These are phyloP conservation scores for Xiphophorus hellerii DNA, from an alignment of 2,113 vertebrate genomes.

Conservation along the genomic window DNA sequence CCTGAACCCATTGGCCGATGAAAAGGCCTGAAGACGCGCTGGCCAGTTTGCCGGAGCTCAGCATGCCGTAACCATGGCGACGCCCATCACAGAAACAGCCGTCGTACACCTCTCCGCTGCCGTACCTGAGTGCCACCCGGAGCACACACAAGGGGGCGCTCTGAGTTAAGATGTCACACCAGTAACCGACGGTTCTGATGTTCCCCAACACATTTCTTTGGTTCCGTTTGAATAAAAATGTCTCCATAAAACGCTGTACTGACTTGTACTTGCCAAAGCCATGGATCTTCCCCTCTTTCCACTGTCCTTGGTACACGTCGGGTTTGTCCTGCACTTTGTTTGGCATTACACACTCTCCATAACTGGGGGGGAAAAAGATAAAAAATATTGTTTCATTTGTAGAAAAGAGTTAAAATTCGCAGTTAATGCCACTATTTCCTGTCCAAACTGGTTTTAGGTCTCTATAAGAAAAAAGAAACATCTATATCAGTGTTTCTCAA, in stretches of 20 bases:
- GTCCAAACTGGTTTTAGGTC: no score
- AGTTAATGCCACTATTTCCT: not conserved
- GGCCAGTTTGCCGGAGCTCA: constrained; percentile 90
- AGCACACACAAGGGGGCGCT: constrained; percentile 1
- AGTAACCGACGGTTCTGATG: not conserved
- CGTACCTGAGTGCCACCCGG: constrained; percentile 81
- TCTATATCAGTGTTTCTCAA: no score
- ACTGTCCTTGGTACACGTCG: constrained; percentile 90
- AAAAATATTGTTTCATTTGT: not conserved
- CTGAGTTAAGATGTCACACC: not conserved
- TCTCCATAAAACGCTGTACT: constrained; percentile 25
- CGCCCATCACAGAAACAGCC: constrained; percentile 94
- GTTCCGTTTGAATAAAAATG: not conserved
- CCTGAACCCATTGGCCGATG: constrained; percentile 93
- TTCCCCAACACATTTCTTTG: not conserved
- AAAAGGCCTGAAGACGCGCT: constrained; percentile 92
- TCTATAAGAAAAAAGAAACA: not conserved
- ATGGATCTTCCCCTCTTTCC: constrained; percentile 96
- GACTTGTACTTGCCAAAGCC: constrained; percentile 94
- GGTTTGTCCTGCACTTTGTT: constrained; percentile 87
- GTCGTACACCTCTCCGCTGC: constrained; percentile 93
- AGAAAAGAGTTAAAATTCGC: no score
- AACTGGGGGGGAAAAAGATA: constrained; percentile 70
- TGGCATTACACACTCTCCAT: constrained; percentile 88
- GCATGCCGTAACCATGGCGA: constrained; percentile 94